Evolutionary conservation across 1,140 invertebrate genomes (phyloP), one percentile per base, ranked within the genome.

Genomic region (Listronotus bonariensis): DNA sequence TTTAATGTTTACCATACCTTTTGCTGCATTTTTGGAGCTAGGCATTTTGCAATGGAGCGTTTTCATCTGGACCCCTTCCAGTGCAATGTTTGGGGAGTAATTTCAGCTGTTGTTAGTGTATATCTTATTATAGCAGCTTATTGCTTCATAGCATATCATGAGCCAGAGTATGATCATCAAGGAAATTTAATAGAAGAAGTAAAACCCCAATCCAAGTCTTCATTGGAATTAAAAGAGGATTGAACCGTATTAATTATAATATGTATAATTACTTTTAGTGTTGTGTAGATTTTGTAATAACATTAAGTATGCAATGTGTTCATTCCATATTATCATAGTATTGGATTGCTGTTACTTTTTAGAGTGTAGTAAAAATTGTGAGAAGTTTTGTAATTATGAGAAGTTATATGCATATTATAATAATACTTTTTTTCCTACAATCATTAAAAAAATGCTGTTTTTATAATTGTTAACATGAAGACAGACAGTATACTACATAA

Each of bases 1-100:
- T 45, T 84, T 89, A 4, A 93, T 94, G 91, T 92, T 93, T 70
- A 89, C 90, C 6, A 74, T 93, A 57, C 92, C 92, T 3, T 90
- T 94, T 78, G 74, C 80, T 15, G 83, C 87, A 41, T 94, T 89
- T 79, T 92, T 89, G 85, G 85, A 10, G 82, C 86, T 10, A 82
- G 82, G 60, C 82, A 87, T 74, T 63, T 86, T 41, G 75, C 92
- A 20, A 79, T 82, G 67, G 83, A 86, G 49, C 83, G 86, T 69
- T 88, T 86, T 59, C 80, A 87, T 7, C 73, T 87, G 45, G 81
- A 83, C 54, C 80, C 77, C 60, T 90, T 86, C 74, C 68, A 81
- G 6, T 84, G 83, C 57, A 92, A 86, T 71, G 88, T 88, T 57
- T 87, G 88, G 79, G 88, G 91, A 45, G 91, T 93, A 11, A 72